Conservation (phyloP, 2,888 invertebrate genomes). For the Chrysina gloriosa region DNA sequence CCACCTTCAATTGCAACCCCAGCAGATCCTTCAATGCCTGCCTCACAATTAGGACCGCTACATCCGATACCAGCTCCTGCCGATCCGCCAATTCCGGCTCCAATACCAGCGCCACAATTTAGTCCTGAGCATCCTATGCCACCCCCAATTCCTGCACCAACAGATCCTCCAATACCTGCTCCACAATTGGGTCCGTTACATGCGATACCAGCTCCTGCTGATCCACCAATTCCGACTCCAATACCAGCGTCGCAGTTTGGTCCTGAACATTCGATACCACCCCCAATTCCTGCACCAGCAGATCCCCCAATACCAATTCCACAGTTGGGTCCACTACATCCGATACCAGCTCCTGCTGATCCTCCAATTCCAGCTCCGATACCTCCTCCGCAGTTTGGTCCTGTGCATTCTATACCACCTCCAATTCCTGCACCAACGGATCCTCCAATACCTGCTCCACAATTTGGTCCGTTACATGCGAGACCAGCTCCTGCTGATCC, state of each 20-base stretch:
- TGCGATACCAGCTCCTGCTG: neutral
- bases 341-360: neutral
- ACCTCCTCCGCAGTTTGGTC: neutral
- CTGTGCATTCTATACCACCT: neutral
- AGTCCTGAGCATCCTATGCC: neutral
- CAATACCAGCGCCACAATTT: neutral
- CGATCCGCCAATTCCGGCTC: neutral
- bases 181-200: slow-evolving; percentile 12
- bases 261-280: neutral
- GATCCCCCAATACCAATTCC: neutral
- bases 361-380: neutral
- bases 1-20: neutral
- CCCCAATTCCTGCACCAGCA: neutral
- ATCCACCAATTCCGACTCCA: neutral
- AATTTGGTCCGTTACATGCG: neutral
- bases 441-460: neutral
- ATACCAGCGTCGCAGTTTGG: neutral
- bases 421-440: neutral
- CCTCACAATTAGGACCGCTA: neutral
- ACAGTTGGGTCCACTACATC: neutral
- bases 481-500: neutral
- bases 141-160: neutral
- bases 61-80: slow-evolving; percentile 2
- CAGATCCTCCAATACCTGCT: neutral
- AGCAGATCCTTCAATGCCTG: neutral